Base-by-base conservation (phyloP, 2,888 invertebrate species). In the Clunio marinus region DNA sequence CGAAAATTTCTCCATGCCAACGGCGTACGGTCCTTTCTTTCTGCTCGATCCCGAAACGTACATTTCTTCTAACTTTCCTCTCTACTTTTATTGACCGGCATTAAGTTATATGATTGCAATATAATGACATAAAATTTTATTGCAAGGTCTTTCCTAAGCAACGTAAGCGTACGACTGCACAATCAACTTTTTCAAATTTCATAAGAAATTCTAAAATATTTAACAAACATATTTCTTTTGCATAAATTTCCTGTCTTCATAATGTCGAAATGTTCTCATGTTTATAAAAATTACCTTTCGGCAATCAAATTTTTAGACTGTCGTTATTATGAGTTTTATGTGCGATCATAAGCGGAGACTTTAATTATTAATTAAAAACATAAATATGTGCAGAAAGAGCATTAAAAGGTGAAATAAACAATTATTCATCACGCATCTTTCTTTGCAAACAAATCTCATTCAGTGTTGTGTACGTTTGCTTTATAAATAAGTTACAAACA, bases 61-160 rank as follows among this genome's bases (percentile, higher is more conserved):
- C n/a, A n/a, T n/a, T 45, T 15, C 45, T 45, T 32, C 32, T 32
- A 32, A 7, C 10, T 7, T 41, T 41, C 13, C 41, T 41, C 41
- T 41, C 13, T 41, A 7, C 15, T 41, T 41, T 41, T 41, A n/a
- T n/a, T 41, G 41, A 13, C 41, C 41, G 10, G 5, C 4, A 41
- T 13, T 41, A 24, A 10, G 25, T 65, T 65, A 65, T 65, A 65
- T 65, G 65, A 65, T 62, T 65, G 62, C 41, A 45, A 41, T 41
- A 41, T 41, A 41, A 41, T 41, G 41, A 41, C 15, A 41, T 32
- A 32, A 32, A 32, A 32, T 7, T 32, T 32, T 32, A 32, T 8
- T 32, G 8, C 32, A 7, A n/a, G n/a, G n/a, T n/a, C n/a, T n/a
- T n/a, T n/a, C n/a, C n/a, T n/a, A n/a, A n/a, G n/a, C n/a, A n/a